Evolutionary conservation across 1,140 invertebrate genomes (phyloP), one percentile per base, ranked within the genome.

Genomic region (Solen grandis): DNA sequence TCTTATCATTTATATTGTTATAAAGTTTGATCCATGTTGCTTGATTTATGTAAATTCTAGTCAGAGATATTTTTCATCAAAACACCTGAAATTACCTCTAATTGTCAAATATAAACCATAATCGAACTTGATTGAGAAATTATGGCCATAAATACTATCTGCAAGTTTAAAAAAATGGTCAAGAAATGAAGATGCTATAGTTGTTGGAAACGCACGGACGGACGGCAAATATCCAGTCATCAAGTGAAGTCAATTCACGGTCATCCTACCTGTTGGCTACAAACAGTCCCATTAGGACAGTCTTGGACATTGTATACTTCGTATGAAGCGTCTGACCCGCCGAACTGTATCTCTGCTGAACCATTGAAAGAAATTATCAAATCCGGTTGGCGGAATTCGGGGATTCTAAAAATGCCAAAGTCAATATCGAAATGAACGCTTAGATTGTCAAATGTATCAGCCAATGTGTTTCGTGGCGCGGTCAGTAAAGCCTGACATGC

Each of bases 231-330:
- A 19, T 46, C 41, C 8, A 46, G n/a, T n/a, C n/a, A n/a, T n/a
- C n/a, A n/a, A n/a, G n/a, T n/a, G n/a, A n/a, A n/a, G n/a, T n/a
- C n/a, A 46, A 46, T 19, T 46, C 19, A 46, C 41, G 8, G 8
- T 46, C 41, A 10, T 46, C 41, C 8, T 8, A 46, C 41, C 8
- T 46, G 41, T 10, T 10, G 41, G 8, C 19, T 8, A 46, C 8
- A 46, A n/a, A n/a, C n/a, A n/a, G n/a, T 46, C 19, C 19, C 41
- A 19, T 10, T 35, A 10, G 13, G 0, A 33, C 52, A 65, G 57
- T 33, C 36, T 35, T 69, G 75, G 22, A 66, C 22, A 36, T 50
- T 78, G 65, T 78, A 69, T 16, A 78, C 63, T 50, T 78, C 75
- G 36, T 78, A 78, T 10, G n/a, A n/a, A 66, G 8, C 0, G 75